A percentile compares a stretch with the other conserved stretches of the same genome.
Evolutionary conservation across 2,888 invertebrate genomes (phyloP).

Genomic region (Alloplasta piceator): DNA sequence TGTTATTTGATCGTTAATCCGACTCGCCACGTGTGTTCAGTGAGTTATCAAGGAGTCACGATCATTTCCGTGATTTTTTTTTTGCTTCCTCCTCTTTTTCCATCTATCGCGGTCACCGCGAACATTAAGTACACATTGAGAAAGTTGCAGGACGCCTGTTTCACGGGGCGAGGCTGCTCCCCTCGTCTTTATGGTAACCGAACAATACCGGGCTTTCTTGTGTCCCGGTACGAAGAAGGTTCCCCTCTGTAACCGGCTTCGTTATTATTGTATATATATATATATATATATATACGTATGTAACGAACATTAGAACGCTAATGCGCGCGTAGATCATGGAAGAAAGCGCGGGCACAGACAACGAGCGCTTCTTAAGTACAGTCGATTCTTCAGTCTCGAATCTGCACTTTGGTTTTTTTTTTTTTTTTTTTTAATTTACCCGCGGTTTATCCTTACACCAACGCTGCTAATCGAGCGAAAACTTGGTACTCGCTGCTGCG

Average conservation of each 20-base stretch:
- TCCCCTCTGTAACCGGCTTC: slow-evolving; percentile 15
- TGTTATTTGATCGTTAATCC: slow-evolving; percentile 52
- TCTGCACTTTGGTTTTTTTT: too few relatives aligned
- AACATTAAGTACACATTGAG: slow-evolving; percentile 57
- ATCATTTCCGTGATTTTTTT: slow-evolving; percentile 52
- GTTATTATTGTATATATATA: not conserved
- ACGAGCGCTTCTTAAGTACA: slow-evolving; percentile 7
- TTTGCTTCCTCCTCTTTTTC: slow-evolving; percentile 16
- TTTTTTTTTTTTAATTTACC: not conserved
- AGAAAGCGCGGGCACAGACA: slow-evolving; percentile 45
- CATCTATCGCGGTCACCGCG: slow-evolving; percentile 57
- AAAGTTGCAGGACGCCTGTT: slow-evolving; percentile 60
- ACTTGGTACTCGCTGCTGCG: slow-evolving; percentile 23
- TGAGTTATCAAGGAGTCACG: slow-evolving; percentile 57
- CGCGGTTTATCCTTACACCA: slow-evolving; percentile 31
- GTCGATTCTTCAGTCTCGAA: slow-evolving; percentile 46
- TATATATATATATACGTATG: slow-evolving; percentile 8
- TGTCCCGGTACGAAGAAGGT: slow-evolving; percentile 13
- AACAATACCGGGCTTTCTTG: slow-evolving; percentile 61
- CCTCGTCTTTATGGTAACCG: slow-evolving; percentile 33
- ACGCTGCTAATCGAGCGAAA: slow-evolving; percentile 53
- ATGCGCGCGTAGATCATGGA: slow-evolving; percentile 60
- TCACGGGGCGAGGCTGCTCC: slow-evolving; percentile 56
- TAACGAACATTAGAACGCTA: slow-evolving; percentile 51
- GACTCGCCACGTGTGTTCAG: slow-evolving; percentile 35